Percentiles rank a stretch among this genome's conserved stretches.
Evolutionary conservation across 2,888 invertebrate species (phyloP).

Genomic region (Arge pagana): DNA sequence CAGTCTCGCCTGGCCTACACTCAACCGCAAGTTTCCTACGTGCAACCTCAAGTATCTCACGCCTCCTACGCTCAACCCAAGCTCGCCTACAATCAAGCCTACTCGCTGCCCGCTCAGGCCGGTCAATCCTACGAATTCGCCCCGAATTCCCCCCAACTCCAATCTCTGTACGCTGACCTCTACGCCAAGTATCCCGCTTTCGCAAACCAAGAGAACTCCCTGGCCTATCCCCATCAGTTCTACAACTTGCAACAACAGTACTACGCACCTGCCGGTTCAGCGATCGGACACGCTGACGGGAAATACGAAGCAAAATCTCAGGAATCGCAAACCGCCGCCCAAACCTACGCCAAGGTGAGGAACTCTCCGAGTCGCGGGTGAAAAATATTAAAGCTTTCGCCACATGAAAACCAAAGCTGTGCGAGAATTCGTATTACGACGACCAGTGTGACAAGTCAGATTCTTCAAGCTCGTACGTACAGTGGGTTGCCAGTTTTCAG

Average conservation of each 20-base stretch:
- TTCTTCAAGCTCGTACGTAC: no score
- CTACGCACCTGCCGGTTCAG: slow-evolving; percentile 33
- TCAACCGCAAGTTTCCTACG: slow-evolving; percentile 38
- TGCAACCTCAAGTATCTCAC: slow-evolving; percentile 42
- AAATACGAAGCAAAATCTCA: slow-evolving; percentile 32
- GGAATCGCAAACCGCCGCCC: slow-evolving; percentile 29
- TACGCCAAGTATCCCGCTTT: slow-evolving; percentile 39
- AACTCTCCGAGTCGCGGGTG: no score
- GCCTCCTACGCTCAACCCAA: slow-evolving; percentile 39
- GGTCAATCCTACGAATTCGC: no score
- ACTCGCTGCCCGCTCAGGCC: no score
- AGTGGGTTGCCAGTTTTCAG: no score
- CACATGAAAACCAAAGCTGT: no score
- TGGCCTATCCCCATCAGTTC: slow-evolving; percentile 36
- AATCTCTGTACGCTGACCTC: slow-evolving; percentile 36
- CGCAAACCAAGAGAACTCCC: slow-evolving; percentile 43
- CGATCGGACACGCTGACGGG: slow-evolving; percentile 38
- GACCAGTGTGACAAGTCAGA: no score
- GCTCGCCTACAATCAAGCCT: no score
- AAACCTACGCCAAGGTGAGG: slow-evolving; percentile 43
- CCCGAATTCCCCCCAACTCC: background rate
- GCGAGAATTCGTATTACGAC: no score
- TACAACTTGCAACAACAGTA: slow-evolving; percentile 31
- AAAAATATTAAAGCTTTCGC: no score
- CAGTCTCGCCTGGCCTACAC: slow-evolving; percentile 37